These are phyloP conservation scores for Spodoptera littoralis DNA, from an alignment of 2,888 invertebrate genomes.

Conservation along the genomic window DNA sequence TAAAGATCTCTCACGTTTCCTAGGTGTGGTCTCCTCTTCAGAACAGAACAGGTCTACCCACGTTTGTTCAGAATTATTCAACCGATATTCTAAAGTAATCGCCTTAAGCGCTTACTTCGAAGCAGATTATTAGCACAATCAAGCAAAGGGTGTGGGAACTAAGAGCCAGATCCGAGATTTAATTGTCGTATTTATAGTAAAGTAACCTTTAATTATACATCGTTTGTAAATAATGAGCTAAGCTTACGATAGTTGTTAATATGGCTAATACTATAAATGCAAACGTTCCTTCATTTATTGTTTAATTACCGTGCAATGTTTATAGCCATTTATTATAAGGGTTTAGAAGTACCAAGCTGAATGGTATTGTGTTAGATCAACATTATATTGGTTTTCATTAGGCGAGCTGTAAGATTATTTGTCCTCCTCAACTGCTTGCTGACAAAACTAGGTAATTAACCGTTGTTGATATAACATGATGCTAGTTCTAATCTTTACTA, in stretches of 20 bases:
- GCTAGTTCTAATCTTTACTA: too few relatives aligned
- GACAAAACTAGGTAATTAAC: too few relatives aligned
- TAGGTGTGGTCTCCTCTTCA: too few relatives aligned
- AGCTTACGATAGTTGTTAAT: slow-evolving; percentile 37
- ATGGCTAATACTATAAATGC: slow-evolving; percentile 24
- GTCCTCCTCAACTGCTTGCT: too few relatives aligned
- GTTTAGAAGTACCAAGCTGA: too few relatives aligned
- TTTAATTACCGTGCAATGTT: background rate
- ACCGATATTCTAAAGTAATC: background rate
- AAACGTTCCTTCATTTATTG: slow-evolving; percentile 2
- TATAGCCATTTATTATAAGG: too few relatives aligned
- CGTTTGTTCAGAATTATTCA: slow-evolving; percentile 8
- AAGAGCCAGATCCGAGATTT: slow-evolving; percentile 63
- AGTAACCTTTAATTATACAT: slow-evolving; percentile 63
- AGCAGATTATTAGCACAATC: slow-evolving; percentile 34
- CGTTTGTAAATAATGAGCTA: slow-evolving; percentile 47
- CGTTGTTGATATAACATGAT: too few relatives aligned
- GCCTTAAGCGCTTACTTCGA: slow-evolving; percentile 59
- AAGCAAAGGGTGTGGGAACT: slow-evolving; percentile 72
- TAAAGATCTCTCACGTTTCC: too few relatives aligned
- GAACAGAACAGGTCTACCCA: background rate
- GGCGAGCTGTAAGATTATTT: too few relatives aligned
- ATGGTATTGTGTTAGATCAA: too few relatives aligned
- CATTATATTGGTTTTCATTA: too few relatives aligned
- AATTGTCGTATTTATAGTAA: slow-evolving; percentile 63